These are phyloP conservation scores for Athene cunicularia DNA, from an alignment of 2,113 vertebrate genomes.

Conservation along the genomic window DNA sequence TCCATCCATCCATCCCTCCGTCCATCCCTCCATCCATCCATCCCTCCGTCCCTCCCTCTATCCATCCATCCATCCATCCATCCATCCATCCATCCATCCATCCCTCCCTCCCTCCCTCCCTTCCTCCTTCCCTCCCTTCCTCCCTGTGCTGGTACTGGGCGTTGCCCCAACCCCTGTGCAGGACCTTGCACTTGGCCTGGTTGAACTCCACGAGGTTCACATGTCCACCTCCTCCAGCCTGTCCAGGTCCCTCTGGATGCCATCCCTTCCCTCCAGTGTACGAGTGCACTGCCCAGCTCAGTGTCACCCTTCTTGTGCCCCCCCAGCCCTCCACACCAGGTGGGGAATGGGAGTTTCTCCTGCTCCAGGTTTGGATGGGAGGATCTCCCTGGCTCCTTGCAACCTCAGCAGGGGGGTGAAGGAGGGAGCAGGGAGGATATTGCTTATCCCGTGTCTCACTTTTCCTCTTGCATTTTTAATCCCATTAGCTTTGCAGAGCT, in stretches of 20 bases:
- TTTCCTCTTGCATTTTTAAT: slow-evolving; percentile 6
- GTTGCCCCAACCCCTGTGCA: no score
- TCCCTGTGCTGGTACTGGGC: not conserved
- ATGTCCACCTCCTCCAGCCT: no score
- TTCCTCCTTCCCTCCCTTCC: no score
- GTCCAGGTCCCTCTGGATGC: no score
- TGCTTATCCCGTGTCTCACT: not conserved
- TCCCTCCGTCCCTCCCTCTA: not conserved
- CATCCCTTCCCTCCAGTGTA: not conserved
- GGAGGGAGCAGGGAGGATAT: not conserved
- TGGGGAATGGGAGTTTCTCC: not conserved
- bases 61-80: no score
- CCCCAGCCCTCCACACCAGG: not conserved
- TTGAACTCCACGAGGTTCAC: not conserved
- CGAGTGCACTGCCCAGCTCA: not conserved
- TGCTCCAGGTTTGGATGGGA: not conserved
- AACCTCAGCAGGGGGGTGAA: not conserved
- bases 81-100: no score
- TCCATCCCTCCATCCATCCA: no score
- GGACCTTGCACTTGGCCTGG: not conserved
- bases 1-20: no score
- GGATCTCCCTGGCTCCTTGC: not conserved
- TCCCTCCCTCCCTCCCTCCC: no score
- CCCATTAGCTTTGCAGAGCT: not conserved
- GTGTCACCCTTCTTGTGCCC: not conserved